Base-by-base conservation (phyloP, 2,888 invertebrate genomes). In the Tetragnatha montana region DNA sequence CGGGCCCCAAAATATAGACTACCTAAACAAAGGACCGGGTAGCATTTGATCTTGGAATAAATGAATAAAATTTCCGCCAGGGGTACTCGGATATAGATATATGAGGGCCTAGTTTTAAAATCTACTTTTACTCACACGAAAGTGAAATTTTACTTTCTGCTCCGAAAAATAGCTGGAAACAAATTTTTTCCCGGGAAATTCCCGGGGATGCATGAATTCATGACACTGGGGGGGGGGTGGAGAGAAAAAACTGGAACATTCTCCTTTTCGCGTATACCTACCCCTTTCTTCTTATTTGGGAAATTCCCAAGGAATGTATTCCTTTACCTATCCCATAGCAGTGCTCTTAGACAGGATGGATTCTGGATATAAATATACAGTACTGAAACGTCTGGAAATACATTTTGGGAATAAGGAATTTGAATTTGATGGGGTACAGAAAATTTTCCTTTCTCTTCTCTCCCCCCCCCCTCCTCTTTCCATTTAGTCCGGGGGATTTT, bases 31-130 rank as follows among this genome's bases (percentile, higher is more conserved):
- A 89, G 81, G 85, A 81, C 81, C 60, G 81, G 89, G 81, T 81
- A 89, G 85, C 89, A 85, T 89, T 89, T 89, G 89, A 89, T 89
- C 85, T 84, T 47, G 74, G 89, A 89, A 89, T 89, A 89, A 89
- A 89, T 89, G 89, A 89, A 89, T 89, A 89, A 89, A 85, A 89
- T 81, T 89, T 89, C 68, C 81, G 81, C 70, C 60, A 69, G 21
- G n/a, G 17, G 21, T 21, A 83, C 81, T 76, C 83, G 68, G 83
- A 88, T 83, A 85, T 89, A 60, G 60, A 60, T 60, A 60, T 60
- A 60, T 60, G 60, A 60, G 81, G 89, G 85, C 89, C 85, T 85
- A 85, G 85, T 89, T 89, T 85, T 89, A 89, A 89, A 89, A 89
- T 89, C 89, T 78, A 89, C 89, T 89, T 89, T 89, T 89, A 84